A percentile compares a stretch with the other conserved stretches of the same genome.
These are phyloP conservation scores for Columba janthina DNA, from an alignment of 2,113 vertebrate genomes.

Conservation along the genomic window DNA sequence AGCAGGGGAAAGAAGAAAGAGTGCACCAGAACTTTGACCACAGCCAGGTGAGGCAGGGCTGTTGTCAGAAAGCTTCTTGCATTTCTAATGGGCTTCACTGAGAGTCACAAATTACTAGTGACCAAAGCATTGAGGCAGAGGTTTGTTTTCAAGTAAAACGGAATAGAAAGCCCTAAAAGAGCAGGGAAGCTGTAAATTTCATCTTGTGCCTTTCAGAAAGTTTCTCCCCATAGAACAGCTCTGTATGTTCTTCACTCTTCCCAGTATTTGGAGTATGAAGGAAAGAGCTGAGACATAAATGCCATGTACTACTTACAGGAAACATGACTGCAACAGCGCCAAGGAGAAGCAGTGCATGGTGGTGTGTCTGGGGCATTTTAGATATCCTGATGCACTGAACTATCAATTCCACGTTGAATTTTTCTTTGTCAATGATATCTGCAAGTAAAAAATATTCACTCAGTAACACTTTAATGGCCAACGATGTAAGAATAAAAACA, in stretches of 20 bases:
- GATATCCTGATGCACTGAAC: constrained; percentile 92
- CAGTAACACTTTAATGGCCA: not conserved
- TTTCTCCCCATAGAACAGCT: not conserved
- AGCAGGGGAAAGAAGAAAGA: not conserved
- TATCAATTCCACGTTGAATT: constrained; percentile 94
- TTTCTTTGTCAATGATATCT: constrained; percentile 91
- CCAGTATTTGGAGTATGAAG: not conserved
- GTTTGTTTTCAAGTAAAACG: not conserved
- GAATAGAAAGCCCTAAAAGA: not conserved
- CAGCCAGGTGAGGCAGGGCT: not conserved
- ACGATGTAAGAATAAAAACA: not conserved
- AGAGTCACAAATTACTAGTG: not conserved
- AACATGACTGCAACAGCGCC: constrained; percentile 88
- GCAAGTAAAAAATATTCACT: not conserved
- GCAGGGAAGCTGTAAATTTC: not conserved
- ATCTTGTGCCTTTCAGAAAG: not conserved
- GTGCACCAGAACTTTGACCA: not conserved
- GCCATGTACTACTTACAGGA: constrained; percentile 80
- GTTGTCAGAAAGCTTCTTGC: not conserved
- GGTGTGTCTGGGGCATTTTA: constrained; percentile 93
- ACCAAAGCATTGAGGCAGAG: not conserved
- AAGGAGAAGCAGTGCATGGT: constrained; percentile 92
- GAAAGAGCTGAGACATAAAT: fast-evolving
- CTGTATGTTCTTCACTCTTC: not conserved
- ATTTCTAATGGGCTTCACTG: not conserved